phyloP scores from a whole-genome alignment of 2,888 invertebrate genomes.

The Drosophila conformis region DNA sequence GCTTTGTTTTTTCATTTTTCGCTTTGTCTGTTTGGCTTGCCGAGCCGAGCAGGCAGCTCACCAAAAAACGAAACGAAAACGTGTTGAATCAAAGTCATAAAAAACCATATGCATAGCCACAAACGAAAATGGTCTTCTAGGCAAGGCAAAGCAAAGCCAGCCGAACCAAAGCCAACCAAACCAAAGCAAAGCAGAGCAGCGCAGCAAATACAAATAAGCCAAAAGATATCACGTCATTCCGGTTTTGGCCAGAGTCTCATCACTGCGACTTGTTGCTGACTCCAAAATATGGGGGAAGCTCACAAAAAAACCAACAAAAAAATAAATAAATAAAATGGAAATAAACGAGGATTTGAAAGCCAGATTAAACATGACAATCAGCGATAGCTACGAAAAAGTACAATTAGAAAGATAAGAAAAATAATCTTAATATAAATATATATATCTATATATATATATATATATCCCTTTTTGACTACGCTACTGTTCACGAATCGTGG shows the following conservation, averaged over 20 bases:
- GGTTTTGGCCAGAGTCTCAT: slow-evolving; percentile 62
- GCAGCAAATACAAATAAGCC: slow-evolving; percentile 23
- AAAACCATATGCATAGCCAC: slow-evolving; percentile 38
- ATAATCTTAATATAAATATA: neutral
- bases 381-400: neutral
- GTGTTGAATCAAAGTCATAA: slow-evolving; percentile 23
- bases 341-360: neutral
- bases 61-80: neutral
- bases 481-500: neutral
- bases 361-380: neutral
- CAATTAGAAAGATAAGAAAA: neutral
- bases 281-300: slow-evolving; percentile 71
- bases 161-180: no score
- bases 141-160: slow-evolving; percentile 26
- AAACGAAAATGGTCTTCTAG: slow-evolving; percentile 25
- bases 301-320: slow-evolving; percentile 51
- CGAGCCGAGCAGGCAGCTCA: slow-evolving; percentile 15
- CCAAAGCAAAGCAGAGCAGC: slow-evolving; percentile 10
- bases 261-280: slow-evolving; percentile 46
- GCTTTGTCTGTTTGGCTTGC: slow-evolving; percentile 28
- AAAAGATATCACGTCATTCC: slow-evolving; percentile 72
- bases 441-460: neutral
- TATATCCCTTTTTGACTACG: neutral
- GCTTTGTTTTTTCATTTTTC: neutral
- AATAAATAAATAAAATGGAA: slow-evolving; percentile 15